Conservation (phyloP, 2,888 invertebrate genomes). For the Sepioteuthis lessoniana region DNA sequence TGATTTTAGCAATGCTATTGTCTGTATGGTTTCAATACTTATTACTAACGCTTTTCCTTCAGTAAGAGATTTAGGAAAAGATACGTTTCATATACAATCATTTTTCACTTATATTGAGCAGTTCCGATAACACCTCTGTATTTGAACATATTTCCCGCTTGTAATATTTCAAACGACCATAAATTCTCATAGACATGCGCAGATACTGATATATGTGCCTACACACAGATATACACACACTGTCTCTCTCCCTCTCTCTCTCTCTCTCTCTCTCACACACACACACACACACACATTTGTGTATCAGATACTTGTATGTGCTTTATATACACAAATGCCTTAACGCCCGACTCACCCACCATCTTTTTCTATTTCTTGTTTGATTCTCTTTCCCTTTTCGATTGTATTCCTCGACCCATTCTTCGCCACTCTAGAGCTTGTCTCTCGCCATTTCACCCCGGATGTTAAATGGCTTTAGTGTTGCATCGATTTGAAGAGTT, state of each 20-base stretch:
- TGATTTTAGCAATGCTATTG: no score
- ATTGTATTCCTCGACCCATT: background rate
- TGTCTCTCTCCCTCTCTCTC: background rate
- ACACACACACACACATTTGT: background rate
- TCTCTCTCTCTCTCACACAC: background rate
- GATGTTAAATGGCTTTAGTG: conserved; percentile 12
- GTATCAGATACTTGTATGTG: background rate
- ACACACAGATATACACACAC: no score
- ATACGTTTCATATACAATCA: no score
- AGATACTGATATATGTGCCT: no score
- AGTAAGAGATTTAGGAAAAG: no score
- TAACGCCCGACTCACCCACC: background rate
- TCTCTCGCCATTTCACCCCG: conserved; percentile 33
- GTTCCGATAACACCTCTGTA: no score
- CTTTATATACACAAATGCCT: background rate
- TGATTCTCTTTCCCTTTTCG: background rate
- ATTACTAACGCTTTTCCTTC: no score
- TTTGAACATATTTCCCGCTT: no score
- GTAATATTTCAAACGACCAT: no score
- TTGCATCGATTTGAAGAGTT: conserved; percentile 1
- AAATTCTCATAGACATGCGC: no score
- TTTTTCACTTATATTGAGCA: no score
- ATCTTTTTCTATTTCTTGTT: background rate
- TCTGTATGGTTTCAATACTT: no score
- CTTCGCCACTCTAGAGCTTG: background rate